These are phyloP conservation scores for Aphelenchoides besseyi DNA, from an alignment of 1,140 invertebrate genomes.

Conservation along the genomic window DNA sequence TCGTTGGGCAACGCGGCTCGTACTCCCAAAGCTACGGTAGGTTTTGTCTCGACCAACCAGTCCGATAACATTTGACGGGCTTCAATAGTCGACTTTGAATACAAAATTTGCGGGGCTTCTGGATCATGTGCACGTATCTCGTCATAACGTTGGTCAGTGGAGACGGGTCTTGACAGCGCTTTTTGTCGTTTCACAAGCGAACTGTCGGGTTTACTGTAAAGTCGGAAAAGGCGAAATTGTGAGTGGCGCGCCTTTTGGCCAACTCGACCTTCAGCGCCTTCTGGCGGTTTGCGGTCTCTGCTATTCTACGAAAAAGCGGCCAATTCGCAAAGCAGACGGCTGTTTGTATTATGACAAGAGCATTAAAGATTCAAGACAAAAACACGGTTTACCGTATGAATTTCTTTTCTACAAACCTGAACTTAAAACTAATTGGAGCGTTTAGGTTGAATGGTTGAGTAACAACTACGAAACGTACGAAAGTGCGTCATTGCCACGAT, in stretches of 20 bases:
- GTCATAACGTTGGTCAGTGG: not conserved
- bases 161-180: no score
- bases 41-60: not conserved
- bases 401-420: not conserved
- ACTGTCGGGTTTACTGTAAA: not conserved
- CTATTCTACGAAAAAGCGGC: no score
- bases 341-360: no score
- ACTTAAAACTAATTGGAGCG: not conserved
- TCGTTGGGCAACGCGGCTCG: slow-evolving; percentile 24
- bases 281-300: no score
- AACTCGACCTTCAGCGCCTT: not conserved
- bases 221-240: slow-evolving; percentile 17
- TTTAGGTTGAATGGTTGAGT: slow-evolving; percentile 90
- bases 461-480: slow-evolving; percentile 98
- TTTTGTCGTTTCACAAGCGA: not conserved
- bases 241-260: not conserved
- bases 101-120: slow-evolving; percentile 12
- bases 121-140: not conserved
- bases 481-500: slow-evolving; percentile 89
- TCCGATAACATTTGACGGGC: not conserved
- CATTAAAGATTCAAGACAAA: no score
- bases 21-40: slow-evolving; percentile 26
- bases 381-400: slow-evolving; percentile 9
- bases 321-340: no score
- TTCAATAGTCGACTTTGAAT: not conserved